Evolutionary conservation across 2,113 vertebrate genomes (phyloP).

Genomic region (Prochilodus magdalenae): DNA sequence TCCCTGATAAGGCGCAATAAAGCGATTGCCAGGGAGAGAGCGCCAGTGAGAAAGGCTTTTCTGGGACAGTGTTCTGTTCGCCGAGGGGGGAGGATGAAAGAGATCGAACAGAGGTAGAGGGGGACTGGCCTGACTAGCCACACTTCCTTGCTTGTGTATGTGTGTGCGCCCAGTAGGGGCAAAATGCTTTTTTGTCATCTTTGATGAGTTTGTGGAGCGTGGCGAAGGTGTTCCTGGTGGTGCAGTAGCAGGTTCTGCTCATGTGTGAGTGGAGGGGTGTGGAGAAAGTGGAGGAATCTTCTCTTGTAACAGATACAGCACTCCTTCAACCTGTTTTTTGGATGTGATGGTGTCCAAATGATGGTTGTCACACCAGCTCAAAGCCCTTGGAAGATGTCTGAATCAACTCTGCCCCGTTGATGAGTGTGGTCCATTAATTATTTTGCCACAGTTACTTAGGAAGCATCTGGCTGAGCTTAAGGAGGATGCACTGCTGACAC

Average conservation of each 20-base stretch:
- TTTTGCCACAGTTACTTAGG: too few species aligned
- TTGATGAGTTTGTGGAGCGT: constrained; percentile 48
- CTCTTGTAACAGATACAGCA: constrained; percentile 53
- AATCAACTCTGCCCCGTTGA: too few species aligned
- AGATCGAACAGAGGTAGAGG: constrained; percentile 22
- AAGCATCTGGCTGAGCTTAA: too few species aligned
- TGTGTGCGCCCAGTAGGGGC: not conserved
- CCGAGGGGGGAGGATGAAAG: constrained; percentile 8
- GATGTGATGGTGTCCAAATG: not conserved
- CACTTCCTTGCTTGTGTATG: constrained; percentile 21
- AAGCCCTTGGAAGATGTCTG: too few species aligned
- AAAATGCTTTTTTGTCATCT: constrained; percentile 51
- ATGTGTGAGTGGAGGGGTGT: constrained; percentile 2
- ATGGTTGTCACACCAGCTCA: too few species aligned
- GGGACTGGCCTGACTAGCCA: constrained; percentile 32
- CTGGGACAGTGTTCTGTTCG: constrained; percentile 51
- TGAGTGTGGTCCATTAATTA: too few species aligned
- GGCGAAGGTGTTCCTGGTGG: constrained; percentile 9
- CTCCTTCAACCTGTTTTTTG: constrained; percentile 13
- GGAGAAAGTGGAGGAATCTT: constrained; percentile 45
- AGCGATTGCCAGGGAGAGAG: constrained; percentile 86
- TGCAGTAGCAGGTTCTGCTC: constrained; percentile 25
- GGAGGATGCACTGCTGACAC: too few species aligned
- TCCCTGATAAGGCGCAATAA: constrained; percentile 94
- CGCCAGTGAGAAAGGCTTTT: constrained; percentile 68